Base-by-base conservation (phyloP, 2,797 vertebrate genomes). In the Bradypus variegatus region DNA sequence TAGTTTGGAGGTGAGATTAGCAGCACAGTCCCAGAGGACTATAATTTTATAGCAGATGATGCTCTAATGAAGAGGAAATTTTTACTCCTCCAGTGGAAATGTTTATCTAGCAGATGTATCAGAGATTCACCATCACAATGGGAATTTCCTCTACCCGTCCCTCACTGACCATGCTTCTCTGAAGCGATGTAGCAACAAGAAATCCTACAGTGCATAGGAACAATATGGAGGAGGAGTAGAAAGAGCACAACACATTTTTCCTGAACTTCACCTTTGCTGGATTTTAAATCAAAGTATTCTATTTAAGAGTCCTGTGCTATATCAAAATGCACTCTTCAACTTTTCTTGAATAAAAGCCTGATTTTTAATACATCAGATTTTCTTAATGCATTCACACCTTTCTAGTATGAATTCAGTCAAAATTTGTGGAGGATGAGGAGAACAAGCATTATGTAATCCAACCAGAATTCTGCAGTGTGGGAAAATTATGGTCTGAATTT, bases 51-150 rank as follows among this genome's bases (percentile, higher is more conserved):
- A 55, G 58, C 72, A 90, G 92, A 81, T 83, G 38, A 58, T 92
- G 60, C 64, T 91, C 36, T 88, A 65, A 89, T 53, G 81, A 92
- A 80, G 27, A 94, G 53, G 9, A 93, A 45, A 79, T 93, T n/a
- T 65, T 86, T 5, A 48, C 25, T 27, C 89, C 29, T 67, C 89
- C 79, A 87, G 50, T 14, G 31, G 77, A 89, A 90, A 21, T 90
- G 29, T 89, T 93, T 69, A 82, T 89, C 60, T 85, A 92, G 48
- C 25, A 79, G 41, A 45, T 86, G 48, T 85, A 64, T 85, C 55
- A 58, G 48, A 92, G 53, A 81, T 76, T 76, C 45, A 9, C 48
- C 60, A 38, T 62, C 65, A 86, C 50, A 87, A 50, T 70, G n/a
- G 85, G 78, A 87, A 33, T 64, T 41, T 89, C 85, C 78, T 81